phyloP scores from a whole-genome alignment of 2,113 vertebrate species.

The Anseranas semipalmata region DNA sequence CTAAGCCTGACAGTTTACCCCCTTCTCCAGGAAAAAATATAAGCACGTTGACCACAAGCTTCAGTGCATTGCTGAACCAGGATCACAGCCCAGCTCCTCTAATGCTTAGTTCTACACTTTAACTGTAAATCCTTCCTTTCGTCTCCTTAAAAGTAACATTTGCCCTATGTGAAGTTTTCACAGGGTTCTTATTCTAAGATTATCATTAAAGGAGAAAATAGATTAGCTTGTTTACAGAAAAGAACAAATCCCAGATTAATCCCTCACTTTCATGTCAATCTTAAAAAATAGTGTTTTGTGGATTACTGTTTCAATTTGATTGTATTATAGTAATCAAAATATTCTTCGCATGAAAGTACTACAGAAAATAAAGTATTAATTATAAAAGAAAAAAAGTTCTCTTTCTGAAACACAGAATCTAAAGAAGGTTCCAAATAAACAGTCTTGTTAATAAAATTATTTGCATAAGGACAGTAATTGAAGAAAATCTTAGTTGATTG shows the following conservation, averaged over 20 bases:
- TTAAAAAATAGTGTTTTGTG: neutral
- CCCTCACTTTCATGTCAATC: neutral
- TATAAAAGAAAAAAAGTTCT: neutral
- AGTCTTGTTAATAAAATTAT: neutral
- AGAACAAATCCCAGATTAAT: neutral
- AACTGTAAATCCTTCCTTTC: neutral
- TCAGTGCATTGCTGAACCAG: neutral
- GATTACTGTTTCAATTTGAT: neutral
- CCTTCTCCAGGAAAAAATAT: neutral
- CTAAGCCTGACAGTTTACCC: neutral
- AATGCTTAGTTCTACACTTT: neutral
- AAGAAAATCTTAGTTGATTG: conserved; percentile 4
- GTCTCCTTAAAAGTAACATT: neutral
- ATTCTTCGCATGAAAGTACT: neutral
- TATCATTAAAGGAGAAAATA: neutral
- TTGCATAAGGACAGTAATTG: neutral
- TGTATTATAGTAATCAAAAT: neutral
- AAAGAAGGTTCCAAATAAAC: neutral
- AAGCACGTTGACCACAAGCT: neutral
- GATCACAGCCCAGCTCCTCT: neutral
- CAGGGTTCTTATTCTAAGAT: neutral
- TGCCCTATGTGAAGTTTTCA: neutral
- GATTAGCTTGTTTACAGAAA: neutral
- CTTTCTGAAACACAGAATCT: neutral
- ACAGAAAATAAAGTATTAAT: neutral